These are phyloP conservation scores for Cyphomyrus plagiostoma DNA, from an alignment of 2,113 vertebrate genomes.

Conservation along the genomic window DNA sequence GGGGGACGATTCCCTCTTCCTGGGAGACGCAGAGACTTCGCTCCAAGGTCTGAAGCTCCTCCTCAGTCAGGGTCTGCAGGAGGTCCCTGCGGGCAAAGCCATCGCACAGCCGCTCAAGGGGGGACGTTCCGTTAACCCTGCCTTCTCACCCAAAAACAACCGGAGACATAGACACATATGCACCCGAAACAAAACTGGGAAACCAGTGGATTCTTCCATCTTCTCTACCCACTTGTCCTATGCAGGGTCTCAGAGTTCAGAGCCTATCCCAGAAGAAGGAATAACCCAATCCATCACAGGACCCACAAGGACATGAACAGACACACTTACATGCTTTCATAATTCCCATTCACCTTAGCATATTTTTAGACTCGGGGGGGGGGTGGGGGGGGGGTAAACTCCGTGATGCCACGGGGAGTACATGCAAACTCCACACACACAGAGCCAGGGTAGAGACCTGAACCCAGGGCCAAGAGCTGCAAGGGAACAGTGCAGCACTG, in stretches of 20 bases:
- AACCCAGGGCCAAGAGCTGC: background rate
- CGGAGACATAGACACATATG: no score
- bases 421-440: background rate
- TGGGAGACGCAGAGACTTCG: conserved; percentile 88
- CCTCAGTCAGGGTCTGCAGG: conserved; percentile 81
- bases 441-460: background rate
- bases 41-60: conserved; percentile 80
- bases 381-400: no score
- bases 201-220: no score
- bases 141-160: background rate
- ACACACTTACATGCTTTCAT: no score
- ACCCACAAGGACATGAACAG: no score
- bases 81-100: conserved; percentile 71
- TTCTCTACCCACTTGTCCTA: no score
- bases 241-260: no score
- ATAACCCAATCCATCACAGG: no score
- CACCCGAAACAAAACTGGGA: no score
- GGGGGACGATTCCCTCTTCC: conserved; percentile 63
- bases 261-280: no score
- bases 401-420: background rate
- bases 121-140: background rate
- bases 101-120: background rate
- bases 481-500: background rate
- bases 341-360: no score
- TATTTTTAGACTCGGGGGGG: no score